Evolutionary conservation across 2,797 vertebrate species (phyloP), one percentile per base, ranked within the genome.

Genomic region (Melanotaenia maccullochi): DNA sequence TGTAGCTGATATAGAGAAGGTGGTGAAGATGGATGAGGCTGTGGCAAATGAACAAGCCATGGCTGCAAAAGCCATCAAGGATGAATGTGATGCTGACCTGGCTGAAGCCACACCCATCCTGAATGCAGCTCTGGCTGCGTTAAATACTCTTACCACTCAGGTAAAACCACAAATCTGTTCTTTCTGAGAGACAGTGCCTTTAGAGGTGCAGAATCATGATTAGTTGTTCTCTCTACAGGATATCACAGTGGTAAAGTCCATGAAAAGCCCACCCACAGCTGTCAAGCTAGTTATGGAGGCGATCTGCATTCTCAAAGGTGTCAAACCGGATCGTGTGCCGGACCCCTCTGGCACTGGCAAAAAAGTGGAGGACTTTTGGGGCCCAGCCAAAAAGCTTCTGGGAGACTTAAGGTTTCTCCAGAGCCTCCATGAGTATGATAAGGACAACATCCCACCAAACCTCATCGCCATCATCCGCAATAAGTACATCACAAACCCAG

Each of bases 211-310:
- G 6, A 51, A 32, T 30, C 3, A 11, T 65, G 16, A 72, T 35
- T 20, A 32, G 20, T 75, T n/a, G 0, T 68, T 66, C 2, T 25
- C 8, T 66, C 16, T 81, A 49, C 81, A 98, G 97, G 97, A 98
- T 85, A 97, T 98, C 78, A 97, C 96, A 4, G 91, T 97, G 83
- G 94, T 98, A 30, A 98, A 98, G 82, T 95, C 97, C 33, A 98
- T 97, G 97, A 97, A 97, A 89, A 96, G 95, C 68, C 97, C 97
- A 16, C 97, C 97, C 0, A 71, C 93, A 51, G 97, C 95, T 5
- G 95, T 98, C 64, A 98, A 97, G 82, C 88, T 98, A 61, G 97
- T 97, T 36, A 97, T 98, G 97, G 97, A 98, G 86, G 93, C 97
- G 3, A 96, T 97, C 84, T 98, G 97, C 75, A 98, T 98, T 72